These are phyloP conservation scores for Ochotona princeps DNA, from an alignment of 2,113 vertebrate genomes.

Conservation along the genomic window DNA sequence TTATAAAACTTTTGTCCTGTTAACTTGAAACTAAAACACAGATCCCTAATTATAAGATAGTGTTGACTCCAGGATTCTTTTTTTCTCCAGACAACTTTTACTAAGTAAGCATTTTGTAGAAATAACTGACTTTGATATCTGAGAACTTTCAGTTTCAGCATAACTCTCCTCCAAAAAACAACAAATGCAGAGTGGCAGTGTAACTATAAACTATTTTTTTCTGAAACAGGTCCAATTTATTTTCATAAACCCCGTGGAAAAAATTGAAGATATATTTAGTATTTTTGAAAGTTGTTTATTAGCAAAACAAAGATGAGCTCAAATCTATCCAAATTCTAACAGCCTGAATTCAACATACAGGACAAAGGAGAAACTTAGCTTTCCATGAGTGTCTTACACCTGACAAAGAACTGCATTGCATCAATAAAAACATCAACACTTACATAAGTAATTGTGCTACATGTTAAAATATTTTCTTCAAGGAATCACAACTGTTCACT, in stretches of 20 bases:
- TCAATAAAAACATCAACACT: accelerated
- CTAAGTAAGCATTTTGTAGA: background rate
- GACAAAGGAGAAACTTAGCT: background rate
- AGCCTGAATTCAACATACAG: background rate
- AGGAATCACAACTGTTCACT: background rate
- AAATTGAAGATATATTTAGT: background rate
- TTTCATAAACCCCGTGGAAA: slow-evolving; percentile 28
- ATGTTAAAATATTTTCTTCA: background rate
- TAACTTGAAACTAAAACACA: slow-evolving; percentile 42
- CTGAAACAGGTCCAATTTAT: background rate
- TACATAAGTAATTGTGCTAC: background rate
- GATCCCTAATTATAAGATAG: background rate
- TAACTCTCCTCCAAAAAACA: background rate
- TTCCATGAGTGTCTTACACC: background rate
- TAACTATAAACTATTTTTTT: background rate
- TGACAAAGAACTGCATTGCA: background rate
- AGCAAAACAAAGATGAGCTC: background rate
- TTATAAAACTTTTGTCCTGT: slow-evolving; percentile 9
- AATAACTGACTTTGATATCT: background rate
- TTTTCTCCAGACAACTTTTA: slow-evolving; percentile 42
- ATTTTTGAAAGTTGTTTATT: background rate
- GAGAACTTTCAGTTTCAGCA: background rate
- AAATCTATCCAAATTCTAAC: background rate
- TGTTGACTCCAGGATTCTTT: slow-evolving; percentile 9
- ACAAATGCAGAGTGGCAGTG: background rate